Percentiles rank a stretch among this genome's conserved stretches.
These are phyloP conservation scores for Borostomias antarcticus DNA, from an alignment of 2,797 vertebrate species.

Conservation along the genomic window DNA sequence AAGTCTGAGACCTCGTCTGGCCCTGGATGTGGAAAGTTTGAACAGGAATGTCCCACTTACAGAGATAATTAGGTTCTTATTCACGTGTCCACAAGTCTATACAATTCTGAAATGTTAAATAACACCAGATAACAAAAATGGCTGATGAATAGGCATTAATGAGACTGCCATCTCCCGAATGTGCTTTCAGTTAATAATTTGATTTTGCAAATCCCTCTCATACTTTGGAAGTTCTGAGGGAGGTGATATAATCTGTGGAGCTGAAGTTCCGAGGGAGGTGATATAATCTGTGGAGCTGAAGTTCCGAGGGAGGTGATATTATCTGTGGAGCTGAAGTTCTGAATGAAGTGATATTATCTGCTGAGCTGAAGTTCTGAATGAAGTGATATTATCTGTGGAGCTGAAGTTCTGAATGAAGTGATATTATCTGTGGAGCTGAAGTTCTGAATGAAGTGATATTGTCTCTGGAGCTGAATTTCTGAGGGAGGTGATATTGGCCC, in stretches of 20 bases:
- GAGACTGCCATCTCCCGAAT: background rate
- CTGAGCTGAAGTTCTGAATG: no score
- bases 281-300: no score
- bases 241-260: no score
- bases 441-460: background rate
- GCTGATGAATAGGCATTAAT: background rate
- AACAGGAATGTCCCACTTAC: background rate
- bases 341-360: no score
- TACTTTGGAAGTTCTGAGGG: background rate
- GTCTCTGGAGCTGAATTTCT: constrained; percentile 7
- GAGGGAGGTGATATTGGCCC: background rate
- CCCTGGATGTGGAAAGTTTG: background rate
- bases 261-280: no score
- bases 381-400: no score
- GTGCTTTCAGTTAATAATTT: background rate
- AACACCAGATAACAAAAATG: background rate
- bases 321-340: no score
- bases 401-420: no score
- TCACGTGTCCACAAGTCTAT: no score
- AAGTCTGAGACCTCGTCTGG: background rate
- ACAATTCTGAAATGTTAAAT: background rate
- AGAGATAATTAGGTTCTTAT: background rate
- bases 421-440: no score
- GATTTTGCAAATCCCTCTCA: constrained; percentile 6
- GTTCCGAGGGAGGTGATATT: no score